Evolutionary conservation across 2,888 invertebrate genomes (phyloP).

Genomic region (Pseudeuparius sepicola): DNA sequence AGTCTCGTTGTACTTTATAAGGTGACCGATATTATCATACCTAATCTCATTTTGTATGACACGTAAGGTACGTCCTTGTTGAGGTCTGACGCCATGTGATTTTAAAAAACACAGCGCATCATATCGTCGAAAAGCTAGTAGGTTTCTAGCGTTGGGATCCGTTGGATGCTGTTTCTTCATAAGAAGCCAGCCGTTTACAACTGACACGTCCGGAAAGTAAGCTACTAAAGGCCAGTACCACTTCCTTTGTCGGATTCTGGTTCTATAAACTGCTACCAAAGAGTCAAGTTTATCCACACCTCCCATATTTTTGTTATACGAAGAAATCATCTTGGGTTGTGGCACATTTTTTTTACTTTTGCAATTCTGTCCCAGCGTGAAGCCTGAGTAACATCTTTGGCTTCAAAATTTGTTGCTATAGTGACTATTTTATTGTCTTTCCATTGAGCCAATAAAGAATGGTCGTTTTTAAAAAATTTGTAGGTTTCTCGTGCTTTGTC

Average conservation of each 20-base stretch:
- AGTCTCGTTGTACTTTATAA: conserved; percentile 14
- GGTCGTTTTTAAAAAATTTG: conserved; percentile 1
- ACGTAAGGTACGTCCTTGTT: conserved; percentile 8
- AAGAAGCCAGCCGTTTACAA: conserved; percentile 18
- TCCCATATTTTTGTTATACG: conserved; percentile 14
- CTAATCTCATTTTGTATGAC: conserved; percentile 9
- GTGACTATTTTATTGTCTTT: conserved; percentile 19
- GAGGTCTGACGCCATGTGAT: conserved; percentile 10
- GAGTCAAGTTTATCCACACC: conserved; percentile 19
- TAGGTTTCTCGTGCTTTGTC: conserved; percentile 11
- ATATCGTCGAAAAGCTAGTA: conserved; percentile 15
- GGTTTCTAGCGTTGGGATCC: conserved; percentile 11
- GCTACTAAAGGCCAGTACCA: conserved; percentile 17
- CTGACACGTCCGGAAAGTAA: conserved; percentile 16
- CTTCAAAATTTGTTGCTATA: conserved; percentile 16
- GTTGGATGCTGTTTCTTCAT: conserved; percentile 15
- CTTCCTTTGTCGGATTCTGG: conserved; percentile 16
- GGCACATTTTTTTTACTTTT: conserved; percentile 1
- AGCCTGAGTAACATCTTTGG: background rate
- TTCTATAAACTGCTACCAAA: conserved; percentile 20
- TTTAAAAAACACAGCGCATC: conserved; percentile 12
- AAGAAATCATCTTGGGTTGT: background rate
- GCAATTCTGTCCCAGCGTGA: background rate
- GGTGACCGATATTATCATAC: conserved; percentile 13
- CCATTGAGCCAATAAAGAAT: conserved; percentile 13